Percentiles rank a stretch among this genome's conserved stretches.
phyloP scores from a whole-genome alignment of 64 coral and sea anemone species.

The Montipora capricornis region DNA sequence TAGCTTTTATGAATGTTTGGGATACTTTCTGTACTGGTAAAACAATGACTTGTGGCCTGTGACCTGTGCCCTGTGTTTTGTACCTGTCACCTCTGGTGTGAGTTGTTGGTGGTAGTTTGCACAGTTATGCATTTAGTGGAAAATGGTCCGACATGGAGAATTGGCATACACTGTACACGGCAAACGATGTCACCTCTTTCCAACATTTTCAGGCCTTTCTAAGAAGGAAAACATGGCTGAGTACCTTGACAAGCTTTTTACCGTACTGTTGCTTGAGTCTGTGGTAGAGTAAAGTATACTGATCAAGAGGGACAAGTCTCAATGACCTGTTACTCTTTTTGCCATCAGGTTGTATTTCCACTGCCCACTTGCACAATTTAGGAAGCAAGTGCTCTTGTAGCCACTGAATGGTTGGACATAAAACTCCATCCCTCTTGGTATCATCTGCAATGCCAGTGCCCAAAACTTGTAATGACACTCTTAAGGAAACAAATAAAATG shows the following conservation, averaged over 20 bases:
- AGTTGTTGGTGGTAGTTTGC: no score
- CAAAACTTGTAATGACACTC: constrained; percentile 36
- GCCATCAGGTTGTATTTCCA: constrained; percentile 33
- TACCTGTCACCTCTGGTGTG: no score
- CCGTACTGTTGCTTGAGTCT: constrained; percentile 88
- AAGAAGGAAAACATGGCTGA: no score
- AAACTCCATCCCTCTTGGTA: constrained; percentile 47
- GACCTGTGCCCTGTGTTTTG: no score
- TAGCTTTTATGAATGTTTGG: no score
- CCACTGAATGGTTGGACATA: constrained; percentile 87
- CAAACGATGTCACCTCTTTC: no score
- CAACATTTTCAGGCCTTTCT: no score
- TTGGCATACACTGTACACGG: no score
- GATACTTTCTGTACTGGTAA: no score
- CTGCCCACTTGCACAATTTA: constrained; percentile 90
- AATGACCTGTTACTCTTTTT: constrained; percentile 59
- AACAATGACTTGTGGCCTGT: no score
- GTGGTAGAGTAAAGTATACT: constrained; percentile 85
- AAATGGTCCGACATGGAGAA: no score
- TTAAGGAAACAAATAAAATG: neutral
- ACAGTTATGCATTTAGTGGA: no score
- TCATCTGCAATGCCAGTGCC: neutral
- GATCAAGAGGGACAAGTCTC: constrained; percentile 82
- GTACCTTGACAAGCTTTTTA: constrained; percentile 90
- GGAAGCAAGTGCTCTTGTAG: constrained; percentile 78